Percentiles rank a stretch among this genome's conserved stretches.
phyloP scores from a whole-genome alignment of 2,888 invertebrate species.

The Theristus sp. region DNA sequence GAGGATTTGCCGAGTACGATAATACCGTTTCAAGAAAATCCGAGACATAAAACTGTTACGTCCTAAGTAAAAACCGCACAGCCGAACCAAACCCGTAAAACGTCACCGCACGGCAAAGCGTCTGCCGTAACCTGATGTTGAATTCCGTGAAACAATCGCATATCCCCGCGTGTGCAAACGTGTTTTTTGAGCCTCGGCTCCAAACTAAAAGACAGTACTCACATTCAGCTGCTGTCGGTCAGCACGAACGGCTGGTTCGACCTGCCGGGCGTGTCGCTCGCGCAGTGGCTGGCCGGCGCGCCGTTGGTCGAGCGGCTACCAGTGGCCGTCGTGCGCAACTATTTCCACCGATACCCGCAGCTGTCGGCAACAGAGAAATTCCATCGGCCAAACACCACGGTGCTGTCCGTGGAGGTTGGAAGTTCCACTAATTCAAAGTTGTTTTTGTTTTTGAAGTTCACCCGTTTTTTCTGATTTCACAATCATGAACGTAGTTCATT shows the following conservation, averaged over 20 bases:
- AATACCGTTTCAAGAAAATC: no score
- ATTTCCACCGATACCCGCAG: not conserved
- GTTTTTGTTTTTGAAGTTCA: no score
- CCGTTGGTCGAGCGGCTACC: not conserved
- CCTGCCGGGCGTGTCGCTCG: constrained; percentile 17
- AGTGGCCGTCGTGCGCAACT: not conserved
- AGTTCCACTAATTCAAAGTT: no score
- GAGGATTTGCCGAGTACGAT: no score
- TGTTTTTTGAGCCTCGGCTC: not conserved
- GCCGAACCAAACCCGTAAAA: no score
- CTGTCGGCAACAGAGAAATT: not conserved
- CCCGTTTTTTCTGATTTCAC: no score
- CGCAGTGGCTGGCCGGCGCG: constrained; percentile 14
- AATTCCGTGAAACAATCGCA: no score
- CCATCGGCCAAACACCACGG: not conserved
- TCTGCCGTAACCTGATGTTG: no score
- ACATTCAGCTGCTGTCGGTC: constrained; percentile 17
- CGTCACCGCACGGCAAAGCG: not conserved
- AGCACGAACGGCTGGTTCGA: constrained; percentile 21
- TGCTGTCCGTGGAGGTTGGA: no score
- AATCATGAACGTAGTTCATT: no score
- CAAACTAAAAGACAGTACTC: not conserved
- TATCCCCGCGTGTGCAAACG: not conserved
- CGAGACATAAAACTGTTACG: no score
- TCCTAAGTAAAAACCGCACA: no score